Conservation (phyloP, 2,797 vertebrate genomes). For the Periophthalmus magnuspinnatus region DNA sequence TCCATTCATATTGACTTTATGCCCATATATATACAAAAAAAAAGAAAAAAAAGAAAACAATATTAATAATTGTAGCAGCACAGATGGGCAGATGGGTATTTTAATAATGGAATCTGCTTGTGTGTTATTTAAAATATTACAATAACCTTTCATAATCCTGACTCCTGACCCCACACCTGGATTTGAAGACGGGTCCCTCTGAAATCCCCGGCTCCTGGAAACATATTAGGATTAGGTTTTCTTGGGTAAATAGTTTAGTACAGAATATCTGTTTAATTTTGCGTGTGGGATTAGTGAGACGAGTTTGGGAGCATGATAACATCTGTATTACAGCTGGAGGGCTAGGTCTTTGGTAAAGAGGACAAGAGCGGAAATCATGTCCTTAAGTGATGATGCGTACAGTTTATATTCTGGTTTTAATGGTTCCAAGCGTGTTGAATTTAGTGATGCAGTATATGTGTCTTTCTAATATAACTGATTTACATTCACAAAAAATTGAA, state of each 20-base stretch:
- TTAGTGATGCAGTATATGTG: too few species aligned
- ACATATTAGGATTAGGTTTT: slow-evolving; percentile 87
- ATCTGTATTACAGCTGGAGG: slow-evolving; percentile 57
- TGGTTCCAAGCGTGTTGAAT: too few species aligned
- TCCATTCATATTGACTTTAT: slow-evolving; percentile 40
- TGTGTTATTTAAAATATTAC: slow-evolving; percentile 86
- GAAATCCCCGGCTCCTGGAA: slow-evolving; percentile 65
- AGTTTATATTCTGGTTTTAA: too few species aligned
- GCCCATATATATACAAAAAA: too few species aligned
- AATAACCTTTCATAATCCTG: slow-evolving; percentile 86
- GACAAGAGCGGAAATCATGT: too few species aligned
- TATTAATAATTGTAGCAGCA: slow-evolving; percentile 63
- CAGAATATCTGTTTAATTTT: slow-evolving; percentile 84
- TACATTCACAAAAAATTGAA: too few species aligned
- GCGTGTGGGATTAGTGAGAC: slow-evolving; percentile 84
- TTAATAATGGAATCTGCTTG: slow-evolving; percentile 91
- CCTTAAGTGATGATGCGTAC: too few species aligned
- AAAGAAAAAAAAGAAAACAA: slow-evolving; percentile 57
- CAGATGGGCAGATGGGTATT: slow-evolving; percentile 78
- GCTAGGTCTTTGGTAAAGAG: slow-evolving; percentile 5
- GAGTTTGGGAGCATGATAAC: slow-evolving; percentile 75
- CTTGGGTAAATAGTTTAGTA: slow-evolving; percentile 84
- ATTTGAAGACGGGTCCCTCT: too few species aligned
- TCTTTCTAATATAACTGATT: too few species aligned
- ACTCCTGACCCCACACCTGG: slow-evolving; percentile 66